Evolutionary conservation across 2,888 invertebrate species (phyloP).

Genomic region (Tipula confusa): DNA sequence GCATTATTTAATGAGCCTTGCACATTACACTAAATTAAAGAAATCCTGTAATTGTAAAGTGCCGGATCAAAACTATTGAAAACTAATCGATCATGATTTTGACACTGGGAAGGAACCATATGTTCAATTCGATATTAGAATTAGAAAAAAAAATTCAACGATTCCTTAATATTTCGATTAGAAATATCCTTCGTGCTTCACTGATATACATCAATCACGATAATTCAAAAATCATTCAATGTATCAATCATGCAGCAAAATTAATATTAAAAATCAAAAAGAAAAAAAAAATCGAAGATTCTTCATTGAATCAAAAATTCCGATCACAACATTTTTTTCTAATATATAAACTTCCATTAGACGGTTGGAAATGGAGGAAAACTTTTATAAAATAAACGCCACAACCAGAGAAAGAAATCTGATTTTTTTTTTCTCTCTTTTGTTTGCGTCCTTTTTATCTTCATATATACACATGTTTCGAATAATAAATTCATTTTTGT

Average conservation of each 20-base stretch:
- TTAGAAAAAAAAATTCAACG: too few relatives aligned
- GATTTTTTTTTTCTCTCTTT: too few relatives aligned
- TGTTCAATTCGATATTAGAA: too few relatives aligned
- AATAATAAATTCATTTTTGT: not conserved
- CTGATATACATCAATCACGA: not conserved
- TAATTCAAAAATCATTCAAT: not conserved
- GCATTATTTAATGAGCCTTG: too few relatives aligned
- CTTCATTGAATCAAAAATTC: constrained; percentile 3
- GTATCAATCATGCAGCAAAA: not conserved
- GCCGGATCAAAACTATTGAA: too few relatives aligned
- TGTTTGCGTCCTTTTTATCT: not conserved
- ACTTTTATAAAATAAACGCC: not conserved
- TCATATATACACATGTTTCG: not conserved
- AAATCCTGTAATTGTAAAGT: too few relatives aligned
- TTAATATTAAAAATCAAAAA: too few relatives aligned
- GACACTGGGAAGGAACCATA: too few relatives aligned
- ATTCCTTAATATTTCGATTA: too few relatives aligned
- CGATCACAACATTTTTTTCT: not conserved
- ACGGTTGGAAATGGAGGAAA: not conserved
- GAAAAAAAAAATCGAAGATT: not conserved
- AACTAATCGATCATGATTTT: too few relatives aligned
- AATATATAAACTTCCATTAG: not conserved
- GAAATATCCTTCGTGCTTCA: not conserved
- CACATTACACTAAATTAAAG: too few relatives aligned
- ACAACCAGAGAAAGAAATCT: not conserved